Percentiles rank a stretch among this genome's conserved stretches.
Conservation (phyloP, 2,888 invertebrate genomes). For the Aphidoletes aphidimyza region DNA sequence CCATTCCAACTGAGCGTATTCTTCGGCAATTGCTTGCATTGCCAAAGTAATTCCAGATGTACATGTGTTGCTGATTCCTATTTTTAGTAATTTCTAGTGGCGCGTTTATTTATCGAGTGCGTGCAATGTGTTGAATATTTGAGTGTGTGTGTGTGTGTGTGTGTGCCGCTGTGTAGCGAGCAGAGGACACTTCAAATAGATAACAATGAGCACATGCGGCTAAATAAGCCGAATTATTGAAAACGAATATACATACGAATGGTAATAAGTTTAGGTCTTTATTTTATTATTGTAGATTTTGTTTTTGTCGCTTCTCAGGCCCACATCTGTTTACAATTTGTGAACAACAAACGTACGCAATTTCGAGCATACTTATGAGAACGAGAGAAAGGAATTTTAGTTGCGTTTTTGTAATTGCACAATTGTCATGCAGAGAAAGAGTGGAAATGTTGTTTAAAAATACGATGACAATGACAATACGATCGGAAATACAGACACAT, state of each 20-base stretch:
- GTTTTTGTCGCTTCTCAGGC: not conserved
- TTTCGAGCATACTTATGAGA: not conserved
- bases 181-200: conserved; percentile 45
- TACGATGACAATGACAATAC: not conserved
- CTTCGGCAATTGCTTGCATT: not conserved
- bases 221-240: conserved; percentile 47
- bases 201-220: conserved; percentile 42
- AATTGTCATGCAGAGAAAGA: conserved; percentile 43
- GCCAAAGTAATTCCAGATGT: conserved; percentile 32
- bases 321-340: conserved; percentile 53
- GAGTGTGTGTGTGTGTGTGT: not conserved
- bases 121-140: not conserved
- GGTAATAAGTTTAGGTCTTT: too few species aligned
- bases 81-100: conserved; percentile 31
- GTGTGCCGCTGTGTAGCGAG: not conserved
- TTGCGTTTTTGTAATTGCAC: conserved; percentile 51
- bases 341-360: conserved; percentile 38
- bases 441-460: not conserved
- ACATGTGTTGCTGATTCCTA: conserved; percentile 4
- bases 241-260: too few species aligned
- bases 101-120: not conserved
- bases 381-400: not conserved
- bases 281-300: too few species aligned
- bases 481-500: conserved; percentile 16
- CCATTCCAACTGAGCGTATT: not conserved